Evolutionary conservation across 92 coral and sea anemone genomes (phyloP), one percentile per base, ranked within the genome.

Genomic region (Porites lobata): DNA sequence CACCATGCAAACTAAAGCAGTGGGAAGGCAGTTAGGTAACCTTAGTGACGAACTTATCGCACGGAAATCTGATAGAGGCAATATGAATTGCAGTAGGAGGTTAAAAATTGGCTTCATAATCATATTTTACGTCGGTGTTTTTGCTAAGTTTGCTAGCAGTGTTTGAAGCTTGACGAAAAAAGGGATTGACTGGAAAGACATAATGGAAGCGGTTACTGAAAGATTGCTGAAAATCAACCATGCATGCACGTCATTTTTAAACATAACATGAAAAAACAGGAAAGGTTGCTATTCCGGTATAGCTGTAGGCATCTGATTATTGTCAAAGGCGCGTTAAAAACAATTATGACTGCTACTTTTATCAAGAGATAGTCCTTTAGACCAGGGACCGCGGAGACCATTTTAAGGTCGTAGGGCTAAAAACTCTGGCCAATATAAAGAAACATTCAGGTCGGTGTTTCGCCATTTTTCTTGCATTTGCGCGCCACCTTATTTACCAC

Each of bases 81-180:
- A 29, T 69, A 38, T 38, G 47, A 38, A 38, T 38, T 38, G 47
- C 47, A 26, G 50, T 52, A 69, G 8, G 50, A 7, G 21, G n/a
- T 15, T 24, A 32, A 69, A 69, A 29, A 6, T 69, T 26, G 74
- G 50, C 17, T 69, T 29, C 18, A 69, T 69, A 2, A 9, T 69
- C 50, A 26, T 69, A 3, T 69, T 22, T 69, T 26, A 32, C 50
- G 74, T 69, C n/a, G 74, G 74, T 69, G 74, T 69, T 24, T 69
- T 26, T 29, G 74, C 74, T 7, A 69, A 21, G 24, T 69, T 69
- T 2, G 74, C 74, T 69, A 29, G 50, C 9, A n/a, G 50, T 69
- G 11, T 69, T 69, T 69, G 6, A 9, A 29, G 14, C 52, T 38
- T 38, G 47, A 38, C 47, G 47, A 38, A 38, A 26, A 66, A 66